Conservation (phyloP, 2,797 vertebrate genomes). For the Selene dorsalis region DNA sequence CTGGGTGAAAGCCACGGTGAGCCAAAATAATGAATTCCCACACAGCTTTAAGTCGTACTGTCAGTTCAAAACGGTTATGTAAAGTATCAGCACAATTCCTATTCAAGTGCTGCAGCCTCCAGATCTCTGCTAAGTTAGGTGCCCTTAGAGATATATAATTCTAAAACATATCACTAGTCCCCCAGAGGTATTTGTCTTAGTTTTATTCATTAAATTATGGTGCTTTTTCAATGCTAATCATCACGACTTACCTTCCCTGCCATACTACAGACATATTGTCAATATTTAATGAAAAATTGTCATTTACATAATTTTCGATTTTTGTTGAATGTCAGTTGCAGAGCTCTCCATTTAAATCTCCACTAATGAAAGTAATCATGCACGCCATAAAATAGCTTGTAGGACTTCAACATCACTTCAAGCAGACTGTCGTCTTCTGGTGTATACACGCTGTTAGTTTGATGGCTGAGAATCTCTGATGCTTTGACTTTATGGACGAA, state of each 20-base stretch:
- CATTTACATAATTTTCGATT: neutral
- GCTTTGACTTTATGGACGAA: constrained; percentile 60
- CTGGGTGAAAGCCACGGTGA: constrained; percentile 42
- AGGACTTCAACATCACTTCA: constrained; percentile 31
- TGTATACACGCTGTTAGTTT: constrained; percentile 50
- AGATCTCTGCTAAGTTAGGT: constrained; percentile 45
- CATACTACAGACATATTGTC: neutral
- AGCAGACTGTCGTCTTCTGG: constrained; percentile 31
- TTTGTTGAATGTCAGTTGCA: neutral
- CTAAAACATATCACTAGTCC: neutral
- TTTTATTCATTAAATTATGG: constrained; percentile 10
- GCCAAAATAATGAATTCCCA: constrained; percentile 54
- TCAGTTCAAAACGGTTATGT: constrained; percentile 63
- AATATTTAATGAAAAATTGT: neutral
- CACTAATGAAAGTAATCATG: constrained; percentile 31
- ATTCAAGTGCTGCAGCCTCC: constrained; percentile 49
- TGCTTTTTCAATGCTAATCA: neutral
- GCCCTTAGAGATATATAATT: constrained; percentile 40
- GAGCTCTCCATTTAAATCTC: constrained; percentile 13
- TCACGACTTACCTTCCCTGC: neutral
- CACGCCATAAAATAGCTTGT: constrained; percentile 11
- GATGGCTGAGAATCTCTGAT: constrained; percentile 63
- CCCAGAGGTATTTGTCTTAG: neutral
- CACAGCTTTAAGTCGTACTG: constrained; percentile 53
- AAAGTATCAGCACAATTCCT: constrained; percentile 57